Conservation (phyloP, 2,888 invertebrate species). For the Tetheella fluctuosa region DNA sequence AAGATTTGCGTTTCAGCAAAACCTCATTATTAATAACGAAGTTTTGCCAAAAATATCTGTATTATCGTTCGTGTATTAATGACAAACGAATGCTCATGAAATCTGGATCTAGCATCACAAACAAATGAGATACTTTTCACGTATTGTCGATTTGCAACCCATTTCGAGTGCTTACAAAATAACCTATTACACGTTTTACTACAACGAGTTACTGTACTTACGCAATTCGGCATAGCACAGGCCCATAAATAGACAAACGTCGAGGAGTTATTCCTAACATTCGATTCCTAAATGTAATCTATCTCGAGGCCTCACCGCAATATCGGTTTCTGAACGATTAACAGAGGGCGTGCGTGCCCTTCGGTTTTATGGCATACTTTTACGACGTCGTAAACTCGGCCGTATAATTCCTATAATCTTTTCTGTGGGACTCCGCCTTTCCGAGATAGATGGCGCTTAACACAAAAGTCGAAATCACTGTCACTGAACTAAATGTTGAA, state of each 20-base stretch:
- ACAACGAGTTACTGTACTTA: constrained; percentile 48
- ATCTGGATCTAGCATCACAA: background rate
- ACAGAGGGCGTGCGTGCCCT: constrained; percentile 84
- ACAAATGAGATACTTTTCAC: constrained; percentile 28
- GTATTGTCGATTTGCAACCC: constrained; percentile 38
- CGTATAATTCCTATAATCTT: constrained; percentile 82
- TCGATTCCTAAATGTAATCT: constrained; percentile 77
- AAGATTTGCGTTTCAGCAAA: background rate
- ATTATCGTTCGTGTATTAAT: too few species aligned
- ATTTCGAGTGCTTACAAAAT: constrained; percentile 45
- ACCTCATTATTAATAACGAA: background rate
- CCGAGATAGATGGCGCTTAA: constrained; percentile 76
- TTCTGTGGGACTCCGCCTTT: constrained; percentile 64
- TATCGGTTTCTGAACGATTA: constrained; percentile 84
- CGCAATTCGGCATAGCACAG: constrained; percentile 55
- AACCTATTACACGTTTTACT: constrained; percentile 45
- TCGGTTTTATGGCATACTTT: constrained; percentile 81
- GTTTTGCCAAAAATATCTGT: background rate
- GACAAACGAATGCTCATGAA: background rate
- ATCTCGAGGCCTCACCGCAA: constrained; percentile 80
- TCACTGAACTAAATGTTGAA: constrained; percentile 76
- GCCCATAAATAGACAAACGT: constrained; percentile 77
- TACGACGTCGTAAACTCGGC: constrained; percentile 80
- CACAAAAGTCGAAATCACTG: constrained; percentile 76
- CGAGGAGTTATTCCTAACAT: constrained; percentile 73